Conservation (phyloP, 2,113 vertebrate genomes). For the Myodes glareolus region DNA sequence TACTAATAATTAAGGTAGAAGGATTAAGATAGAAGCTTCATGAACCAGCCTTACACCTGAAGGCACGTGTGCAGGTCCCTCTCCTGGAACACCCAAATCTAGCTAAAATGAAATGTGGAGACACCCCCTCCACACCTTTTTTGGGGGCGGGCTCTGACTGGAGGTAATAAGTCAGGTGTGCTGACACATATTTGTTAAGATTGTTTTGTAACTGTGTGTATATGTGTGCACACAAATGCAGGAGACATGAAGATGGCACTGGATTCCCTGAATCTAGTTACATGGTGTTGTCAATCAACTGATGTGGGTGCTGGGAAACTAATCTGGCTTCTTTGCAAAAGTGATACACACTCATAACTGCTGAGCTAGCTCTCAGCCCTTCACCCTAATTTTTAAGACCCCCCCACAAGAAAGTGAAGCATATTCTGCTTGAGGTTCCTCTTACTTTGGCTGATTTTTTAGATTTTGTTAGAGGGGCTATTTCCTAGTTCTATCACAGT, state of each 20-base stretch:
- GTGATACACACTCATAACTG: no score
- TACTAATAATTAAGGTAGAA: background rate
- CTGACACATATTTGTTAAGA: background rate
- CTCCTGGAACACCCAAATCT: rapidly evolving
- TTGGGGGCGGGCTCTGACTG: background rate
- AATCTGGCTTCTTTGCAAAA: background rate
- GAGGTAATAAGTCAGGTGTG: background rate
- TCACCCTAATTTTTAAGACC: background rate
- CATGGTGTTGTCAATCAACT: no score
- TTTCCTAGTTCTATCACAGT: conserved; percentile 8
- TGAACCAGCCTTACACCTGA: rapidly evolving
- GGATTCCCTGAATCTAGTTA: background rate
- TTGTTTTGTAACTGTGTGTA: background rate
- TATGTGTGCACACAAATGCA: background rate
- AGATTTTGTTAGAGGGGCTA: background rate
- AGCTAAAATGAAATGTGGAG: background rate
- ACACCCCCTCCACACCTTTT: rapidly evolving
- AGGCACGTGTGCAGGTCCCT: no score
- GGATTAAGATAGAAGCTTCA: no score
- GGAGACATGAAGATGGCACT: background rate
- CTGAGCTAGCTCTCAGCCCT: no score
- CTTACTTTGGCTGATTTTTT: conserved; percentile 7
- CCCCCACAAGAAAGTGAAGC: background rate
- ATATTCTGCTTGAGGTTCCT: conserved; percentile 12
- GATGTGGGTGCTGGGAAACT: no score